phyloP scores from a whole-genome alignment of 2,888 invertebrate species.

The Odiellus spinosus region DNA sequence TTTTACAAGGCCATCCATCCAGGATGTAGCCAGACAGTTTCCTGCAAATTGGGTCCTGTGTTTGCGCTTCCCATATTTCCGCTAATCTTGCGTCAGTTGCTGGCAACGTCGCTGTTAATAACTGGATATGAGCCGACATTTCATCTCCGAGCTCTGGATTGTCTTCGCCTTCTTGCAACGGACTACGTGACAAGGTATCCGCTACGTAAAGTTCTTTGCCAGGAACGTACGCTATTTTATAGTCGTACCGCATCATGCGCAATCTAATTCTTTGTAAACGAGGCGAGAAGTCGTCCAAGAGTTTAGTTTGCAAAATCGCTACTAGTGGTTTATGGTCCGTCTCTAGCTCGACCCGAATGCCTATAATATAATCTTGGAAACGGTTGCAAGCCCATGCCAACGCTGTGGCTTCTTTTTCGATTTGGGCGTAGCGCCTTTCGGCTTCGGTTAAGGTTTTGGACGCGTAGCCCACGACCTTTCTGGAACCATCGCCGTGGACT shows the following conservation, averaged over 20 bases:
- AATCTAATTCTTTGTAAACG: conserved; percentile 27
- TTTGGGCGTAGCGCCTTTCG: too few species aligned
- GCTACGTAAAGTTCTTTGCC: conserved; percentile 24
- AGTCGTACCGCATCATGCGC: conserved; percentile 24
- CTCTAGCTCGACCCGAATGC: conserved; percentile 23
- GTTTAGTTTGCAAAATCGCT: conserved; percentile 25
- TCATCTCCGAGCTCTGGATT: conserved; percentile 7
- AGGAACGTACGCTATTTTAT: conserved; percentile 22
- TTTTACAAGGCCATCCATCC: too few species aligned
- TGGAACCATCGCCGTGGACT: conserved; percentile 16
- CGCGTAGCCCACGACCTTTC: conserved; percentile 25
- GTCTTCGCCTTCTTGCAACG: too few species aligned
- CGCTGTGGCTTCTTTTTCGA: conserved; percentile 29
- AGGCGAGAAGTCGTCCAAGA: conserved; percentile 26
- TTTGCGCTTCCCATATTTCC: too few species aligned
- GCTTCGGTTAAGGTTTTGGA: conserved; percentile 24
- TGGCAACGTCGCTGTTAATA: conserved; percentile 7
- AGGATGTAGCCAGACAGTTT: too few species aligned
- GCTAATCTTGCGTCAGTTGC: conserved; percentile 10
- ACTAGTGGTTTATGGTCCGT: too few species aligned
- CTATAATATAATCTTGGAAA: conserved; percentile 25
- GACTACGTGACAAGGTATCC: conserved; percentile 23
- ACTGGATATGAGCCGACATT: conserved; percentile 7
- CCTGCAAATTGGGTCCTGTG: too few species aligned
- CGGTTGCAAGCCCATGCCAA: conserved; percentile 25